A percentile compares a stretch with the other conserved stretches of the same genome.
Conservation (phyloP, 2,113 vertebrate species). For the Hemibagrus wyckioides region DNA sequence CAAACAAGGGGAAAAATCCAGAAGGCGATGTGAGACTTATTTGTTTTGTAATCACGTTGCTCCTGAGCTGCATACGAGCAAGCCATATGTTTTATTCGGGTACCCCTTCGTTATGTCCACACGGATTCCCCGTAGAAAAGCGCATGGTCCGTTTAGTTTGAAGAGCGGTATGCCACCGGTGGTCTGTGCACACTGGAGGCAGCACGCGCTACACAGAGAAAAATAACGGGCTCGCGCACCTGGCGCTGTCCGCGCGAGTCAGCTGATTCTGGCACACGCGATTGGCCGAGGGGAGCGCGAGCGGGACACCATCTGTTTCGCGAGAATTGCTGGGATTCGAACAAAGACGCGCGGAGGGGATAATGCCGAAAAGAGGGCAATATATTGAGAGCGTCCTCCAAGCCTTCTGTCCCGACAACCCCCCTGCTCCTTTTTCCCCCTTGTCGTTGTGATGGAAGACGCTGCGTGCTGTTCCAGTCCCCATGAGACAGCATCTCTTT, state of each 20-base stretch:
- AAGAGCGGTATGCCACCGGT: conserved; percentile 53
- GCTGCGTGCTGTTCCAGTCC: conserved; percentile 45
- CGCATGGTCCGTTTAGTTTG: conserved; percentile 61
- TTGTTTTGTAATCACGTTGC: conserved; percentile 22
- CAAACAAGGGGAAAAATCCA: conserved; percentile 41
- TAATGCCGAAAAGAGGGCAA: conserved; percentile 37
- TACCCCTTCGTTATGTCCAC: conserved; percentile 51
- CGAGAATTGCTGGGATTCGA: conserved; percentile 73
- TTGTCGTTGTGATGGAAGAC: conserved; percentile 48
- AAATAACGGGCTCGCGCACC: conserved; percentile 25
- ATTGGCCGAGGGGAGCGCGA: conserved; percentile 78
- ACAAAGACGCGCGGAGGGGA: conserved; percentile 70
- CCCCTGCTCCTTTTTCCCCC: background rate
- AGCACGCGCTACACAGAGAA: conserved; percentile 2
- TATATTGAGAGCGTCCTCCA: conserved; percentile 45
- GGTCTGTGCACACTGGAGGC: conserved; percentile 58
- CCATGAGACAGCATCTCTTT: conserved; percentile 44
- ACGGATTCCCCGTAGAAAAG: conserved; percentile 55
- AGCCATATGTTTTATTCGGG: conserved; percentile 48
- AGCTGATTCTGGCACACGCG: conserved; percentile 77
- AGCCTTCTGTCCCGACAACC: conserved; percentile 1
- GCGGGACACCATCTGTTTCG: conserved; percentile 78
- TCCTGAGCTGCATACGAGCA: background rate
- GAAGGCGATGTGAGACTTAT: background rate
- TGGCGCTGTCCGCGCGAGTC: conserved; percentile 73